phyloP scores from a whole-genome alignment of 1,140 invertebrate genomes.

The Maconellicoccus hirsutus region DNA sequence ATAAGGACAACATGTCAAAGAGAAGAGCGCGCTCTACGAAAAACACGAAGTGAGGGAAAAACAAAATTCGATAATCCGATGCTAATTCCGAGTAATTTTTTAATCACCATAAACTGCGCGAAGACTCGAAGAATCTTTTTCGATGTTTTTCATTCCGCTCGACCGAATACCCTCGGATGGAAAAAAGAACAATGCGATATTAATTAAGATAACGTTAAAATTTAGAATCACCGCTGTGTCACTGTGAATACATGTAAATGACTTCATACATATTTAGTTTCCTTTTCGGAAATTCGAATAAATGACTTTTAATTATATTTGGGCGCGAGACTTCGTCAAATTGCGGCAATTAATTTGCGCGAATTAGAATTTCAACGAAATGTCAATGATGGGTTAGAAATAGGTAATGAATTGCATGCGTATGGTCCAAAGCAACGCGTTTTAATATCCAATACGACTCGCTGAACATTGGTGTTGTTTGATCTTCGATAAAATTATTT shows the following conservation, averaged over 20 bases:
- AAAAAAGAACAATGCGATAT: constrained; percentile 1
- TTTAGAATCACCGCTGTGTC: not conserved
- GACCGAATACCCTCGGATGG: not conserved
- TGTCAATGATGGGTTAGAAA: not conserved
- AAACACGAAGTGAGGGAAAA: not conserved
- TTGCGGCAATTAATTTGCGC: constrained; percentile 9
- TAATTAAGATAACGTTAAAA: constrained; percentile 5
- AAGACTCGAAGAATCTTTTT: not conserved
- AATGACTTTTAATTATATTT: constrained; percentile 21
- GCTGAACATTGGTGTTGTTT: too few relatives aligned
- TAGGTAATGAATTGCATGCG: too few relatives aligned
- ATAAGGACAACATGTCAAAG: too few relatives aligned
- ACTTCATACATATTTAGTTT: constrained; percentile 16
- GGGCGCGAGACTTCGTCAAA: not conserved
- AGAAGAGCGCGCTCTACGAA: too few relatives aligned
- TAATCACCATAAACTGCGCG: not conserved
- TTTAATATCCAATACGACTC: too few relatives aligned
- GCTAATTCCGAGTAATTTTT: constrained; percentile 4
- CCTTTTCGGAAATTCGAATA: constrained; percentile 14
- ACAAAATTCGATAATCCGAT: not conserved
- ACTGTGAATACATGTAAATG: constrained; percentile 11
- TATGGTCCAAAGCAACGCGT: too few relatives aligned
- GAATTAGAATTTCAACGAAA: constrained; percentile 15
- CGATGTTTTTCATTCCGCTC: not conserved
- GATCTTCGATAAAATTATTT: too few relatives aligned